Conservation (phyloP, 2,888 invertebrate species). For the Rotaria macrura region DNA sequence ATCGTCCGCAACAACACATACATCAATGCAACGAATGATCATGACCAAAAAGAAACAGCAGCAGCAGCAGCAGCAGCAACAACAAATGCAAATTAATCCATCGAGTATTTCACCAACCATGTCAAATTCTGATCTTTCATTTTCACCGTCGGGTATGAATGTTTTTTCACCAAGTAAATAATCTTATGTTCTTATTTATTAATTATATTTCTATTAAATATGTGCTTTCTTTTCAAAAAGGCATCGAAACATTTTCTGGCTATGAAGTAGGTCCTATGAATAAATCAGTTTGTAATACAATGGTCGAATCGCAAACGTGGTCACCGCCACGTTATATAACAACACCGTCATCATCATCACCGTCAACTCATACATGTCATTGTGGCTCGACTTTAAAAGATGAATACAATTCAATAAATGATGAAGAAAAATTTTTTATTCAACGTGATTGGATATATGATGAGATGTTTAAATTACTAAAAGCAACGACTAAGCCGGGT, state of each 20-base stretch:
- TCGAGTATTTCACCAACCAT: neutral
- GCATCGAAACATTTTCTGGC: neutral
- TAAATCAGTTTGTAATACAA: neutral
- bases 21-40: neutral
- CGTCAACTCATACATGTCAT: neutral
- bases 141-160: neutral
- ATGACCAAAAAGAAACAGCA: neutral
- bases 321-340: neutral
- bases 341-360: neutral
- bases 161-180: neutral
- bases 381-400: neutral
- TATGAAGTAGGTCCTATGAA: neutral
- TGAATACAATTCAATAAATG: neutral
- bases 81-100: neutral
- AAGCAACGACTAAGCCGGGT: neutral
- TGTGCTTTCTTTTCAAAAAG: neutral
- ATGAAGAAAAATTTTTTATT: slow-evolving; percentile 10
- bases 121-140: slow-evolving; percentile 6
- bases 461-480: slow-evolving; percentile 10
- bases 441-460: slow-evolving; percentile 9
- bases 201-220: neutral
- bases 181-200: neutral
- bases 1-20: neutral
- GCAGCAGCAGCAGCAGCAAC: neutral
- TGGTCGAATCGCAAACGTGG: neutral